A percentile compares a stretch with the other conserved stretches of the same genome.
Evolutionary conservation across 2,113 vertebrate genomes (phyloP).

Genomic region (Erythrocercus mccallii): DNA sequence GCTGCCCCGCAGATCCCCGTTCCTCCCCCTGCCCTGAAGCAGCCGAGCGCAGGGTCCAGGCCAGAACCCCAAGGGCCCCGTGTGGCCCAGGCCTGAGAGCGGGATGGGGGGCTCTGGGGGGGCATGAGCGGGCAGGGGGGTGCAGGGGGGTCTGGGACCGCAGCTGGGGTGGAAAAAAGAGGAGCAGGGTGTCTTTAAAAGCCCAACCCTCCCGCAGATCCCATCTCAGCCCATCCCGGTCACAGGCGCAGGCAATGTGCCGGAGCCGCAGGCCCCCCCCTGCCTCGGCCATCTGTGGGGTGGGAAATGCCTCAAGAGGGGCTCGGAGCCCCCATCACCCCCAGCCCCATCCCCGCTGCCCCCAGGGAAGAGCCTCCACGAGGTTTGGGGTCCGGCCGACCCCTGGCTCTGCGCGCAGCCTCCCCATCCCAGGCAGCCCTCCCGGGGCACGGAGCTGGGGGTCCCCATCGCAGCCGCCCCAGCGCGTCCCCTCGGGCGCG

Average conservation of each 20-base stretch:
- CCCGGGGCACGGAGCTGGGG: neutral
- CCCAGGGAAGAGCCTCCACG: fast-evolving
- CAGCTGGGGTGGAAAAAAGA: neutral
- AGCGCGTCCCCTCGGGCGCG: neutral
- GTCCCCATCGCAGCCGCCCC: neutral
- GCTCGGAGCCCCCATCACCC: neutral
- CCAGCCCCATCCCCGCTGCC: neutral
- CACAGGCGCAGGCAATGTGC: neutral
- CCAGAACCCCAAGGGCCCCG: neutral
- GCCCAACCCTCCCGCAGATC: neutral
- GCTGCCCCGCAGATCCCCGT: neutral
- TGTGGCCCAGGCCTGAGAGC: neutral
- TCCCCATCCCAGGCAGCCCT: neutral
- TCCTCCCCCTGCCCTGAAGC: neutral
- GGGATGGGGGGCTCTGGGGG: neutral
- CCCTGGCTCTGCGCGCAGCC: fast-evolving
- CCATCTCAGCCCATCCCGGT: neutral
- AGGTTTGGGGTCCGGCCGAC: neutral
- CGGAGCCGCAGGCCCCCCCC: neutral
- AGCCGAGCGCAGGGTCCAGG: neutral
- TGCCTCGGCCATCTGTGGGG: neutral
- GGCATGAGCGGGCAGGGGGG: fast-evolving
- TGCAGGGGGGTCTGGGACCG: no score
- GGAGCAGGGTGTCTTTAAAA: neutral
- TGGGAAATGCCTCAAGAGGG: neutral